A percentile compares a stretch with the other conserved stretches of the same genome.
These are phyloP conservation scores for Excalfactoria chinensis DNA, from an alignment of 2,113 vertebrate species.

Conservation along the genomic window DNA sequence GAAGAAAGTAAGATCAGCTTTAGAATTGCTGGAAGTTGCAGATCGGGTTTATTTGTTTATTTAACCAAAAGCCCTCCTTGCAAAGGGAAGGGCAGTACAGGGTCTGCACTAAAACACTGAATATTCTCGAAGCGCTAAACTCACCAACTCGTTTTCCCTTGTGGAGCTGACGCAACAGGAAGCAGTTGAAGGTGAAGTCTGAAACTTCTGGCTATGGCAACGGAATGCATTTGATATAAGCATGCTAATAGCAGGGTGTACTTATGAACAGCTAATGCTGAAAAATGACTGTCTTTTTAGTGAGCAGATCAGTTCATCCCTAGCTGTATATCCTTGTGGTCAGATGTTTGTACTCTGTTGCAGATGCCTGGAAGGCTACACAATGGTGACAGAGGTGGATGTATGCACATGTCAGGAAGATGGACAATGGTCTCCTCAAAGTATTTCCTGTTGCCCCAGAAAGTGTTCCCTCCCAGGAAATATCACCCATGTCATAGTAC, in stretches of 20 bases:
- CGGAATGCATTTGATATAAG: not conserved
- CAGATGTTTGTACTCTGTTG: slow-evolving; percentile 42
- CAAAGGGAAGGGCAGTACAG: not conserved
- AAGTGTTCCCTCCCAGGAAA: slow-evolving; percentile 84
- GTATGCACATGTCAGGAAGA: slow-evolving; percentile 86
- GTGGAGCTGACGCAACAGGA: not conserved
- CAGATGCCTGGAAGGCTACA: slow-evolving; percentile 93
- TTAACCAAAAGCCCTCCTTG: not conserved
- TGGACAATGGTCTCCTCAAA: slow-evolving; percentile 88
- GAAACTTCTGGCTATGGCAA: not conserved
- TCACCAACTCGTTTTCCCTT: not conserved
- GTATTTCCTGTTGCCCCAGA: slow-evolving; percentile 81
- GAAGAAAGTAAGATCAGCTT: not conserved
- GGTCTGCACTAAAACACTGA: not conserved
- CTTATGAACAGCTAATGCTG: not conserved
- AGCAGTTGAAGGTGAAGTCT: not conserved
- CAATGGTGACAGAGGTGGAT: slow-evolving; percentile 74
- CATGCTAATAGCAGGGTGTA: not conserved
- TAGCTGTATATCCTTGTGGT: not conserved
- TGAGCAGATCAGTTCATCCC: not conserved
- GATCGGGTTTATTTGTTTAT: not conserved
- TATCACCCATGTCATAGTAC: slow-evolving; percentile 75
- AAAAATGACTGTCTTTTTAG: not conserved
- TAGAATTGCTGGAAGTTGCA: not conserved
- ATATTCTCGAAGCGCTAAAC: not conserved